Evolutionary conservation across 2,888 invertebrate genomes (phyloP).

Genomic region (Cylloceria caligata): DNA sequence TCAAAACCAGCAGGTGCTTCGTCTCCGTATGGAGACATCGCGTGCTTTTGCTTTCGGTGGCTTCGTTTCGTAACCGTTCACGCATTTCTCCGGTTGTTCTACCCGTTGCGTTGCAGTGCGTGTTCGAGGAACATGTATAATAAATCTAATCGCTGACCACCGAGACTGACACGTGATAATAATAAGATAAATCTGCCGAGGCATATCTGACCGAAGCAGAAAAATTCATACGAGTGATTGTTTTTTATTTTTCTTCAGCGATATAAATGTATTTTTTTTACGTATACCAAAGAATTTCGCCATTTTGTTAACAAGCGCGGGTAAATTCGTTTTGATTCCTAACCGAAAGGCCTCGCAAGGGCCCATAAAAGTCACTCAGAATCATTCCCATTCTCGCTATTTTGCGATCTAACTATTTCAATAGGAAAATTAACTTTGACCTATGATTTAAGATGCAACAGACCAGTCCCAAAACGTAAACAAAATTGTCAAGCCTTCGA

Average conservation of each 20-base stretch:
- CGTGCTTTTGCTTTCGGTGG: conserved; percentile 42
- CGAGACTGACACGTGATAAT: conserved; percentile 57
- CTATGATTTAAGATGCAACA: too few species aligned
- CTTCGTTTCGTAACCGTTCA: conserved; percentile 45
- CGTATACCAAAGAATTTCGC: too few species aligned
- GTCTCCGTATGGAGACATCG: conserved; percentile 27
- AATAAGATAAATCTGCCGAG: conserved; percentile 41
- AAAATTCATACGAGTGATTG: conserved; percentile 1
- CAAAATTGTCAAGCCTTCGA: too few species aligned
- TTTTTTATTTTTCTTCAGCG: neutral
- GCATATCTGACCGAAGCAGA: conserved; percentile 3
- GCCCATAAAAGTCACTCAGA: neutral
- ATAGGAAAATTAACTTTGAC: neutral
- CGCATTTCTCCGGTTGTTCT: conserved; percentile 35
- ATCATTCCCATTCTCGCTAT: neutral
- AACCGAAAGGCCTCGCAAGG: too few species aligned
- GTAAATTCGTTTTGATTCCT: too few species aligned
- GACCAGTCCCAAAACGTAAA: too few species aligned
- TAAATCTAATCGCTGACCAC: conserved; percentile 61
- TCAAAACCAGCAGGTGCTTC: neutral
- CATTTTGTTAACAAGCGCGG: too few species aligned
- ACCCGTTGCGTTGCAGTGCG: conserved; percentile 47
- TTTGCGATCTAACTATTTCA: neutral
- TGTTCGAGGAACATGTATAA: conserved; percentile 57
- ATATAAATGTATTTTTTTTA: too few species aligned